Percentiles rank a stretch among this genome's conserved stretches.
Evolutionary conservation across 2,888 invertebrate genomes (phyloP).

Genomic region (Archips xylosteana): DNA sequence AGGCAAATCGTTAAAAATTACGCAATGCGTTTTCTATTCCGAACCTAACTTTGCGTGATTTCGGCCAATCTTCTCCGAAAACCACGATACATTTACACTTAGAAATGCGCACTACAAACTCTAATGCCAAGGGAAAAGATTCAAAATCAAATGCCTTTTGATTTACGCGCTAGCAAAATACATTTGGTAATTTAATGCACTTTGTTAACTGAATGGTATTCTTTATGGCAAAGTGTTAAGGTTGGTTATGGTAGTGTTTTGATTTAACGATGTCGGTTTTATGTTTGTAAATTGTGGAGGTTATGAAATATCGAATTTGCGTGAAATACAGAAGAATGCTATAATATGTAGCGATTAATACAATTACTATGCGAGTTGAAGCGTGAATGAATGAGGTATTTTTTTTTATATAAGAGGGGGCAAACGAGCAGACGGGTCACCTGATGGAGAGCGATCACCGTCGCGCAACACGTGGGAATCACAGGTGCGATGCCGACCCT

Average conservation of each 20-base stretch:
- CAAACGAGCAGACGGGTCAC: too few species aligned
- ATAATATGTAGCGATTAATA: slow-evolving; percentile 10
- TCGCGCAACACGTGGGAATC: too few species aligned
- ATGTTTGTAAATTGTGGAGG: neutral
- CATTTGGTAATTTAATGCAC: neutral
- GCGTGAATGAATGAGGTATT: slow-evolving; percentile 16
- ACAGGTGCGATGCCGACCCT: too few species aligned
- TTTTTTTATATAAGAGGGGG: too few species aligned
- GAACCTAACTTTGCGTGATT: slow-evolving; percentile 13
- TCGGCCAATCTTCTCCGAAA: slow-evolving; percentile 20
- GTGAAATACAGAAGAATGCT: slow-evolving; percentile 27
- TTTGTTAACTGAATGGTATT: neutral
- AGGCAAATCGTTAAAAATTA: slow-evolving; percentile 14
- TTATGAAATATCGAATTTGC: slow-evolving; percentile 24
- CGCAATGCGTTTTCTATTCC: slow-evolving; percentile 14
- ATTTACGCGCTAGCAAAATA: neutral
- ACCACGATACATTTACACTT: neutral
- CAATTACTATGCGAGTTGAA: slow-evolving; percentile 16
- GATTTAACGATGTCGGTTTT: neutral
- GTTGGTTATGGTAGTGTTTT: neutral
- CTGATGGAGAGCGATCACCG: too few species aligned
- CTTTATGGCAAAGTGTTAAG: neutral
- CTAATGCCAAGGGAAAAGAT: neutral
- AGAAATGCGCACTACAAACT: too few species aligned
- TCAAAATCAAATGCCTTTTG: neutral